Evolutionary conservation across 2,888 invertebrate species (phyloP), one percentile per base, ranked within the genome.

Genomic region (Aphidoletes aphidimyza): DNA sequence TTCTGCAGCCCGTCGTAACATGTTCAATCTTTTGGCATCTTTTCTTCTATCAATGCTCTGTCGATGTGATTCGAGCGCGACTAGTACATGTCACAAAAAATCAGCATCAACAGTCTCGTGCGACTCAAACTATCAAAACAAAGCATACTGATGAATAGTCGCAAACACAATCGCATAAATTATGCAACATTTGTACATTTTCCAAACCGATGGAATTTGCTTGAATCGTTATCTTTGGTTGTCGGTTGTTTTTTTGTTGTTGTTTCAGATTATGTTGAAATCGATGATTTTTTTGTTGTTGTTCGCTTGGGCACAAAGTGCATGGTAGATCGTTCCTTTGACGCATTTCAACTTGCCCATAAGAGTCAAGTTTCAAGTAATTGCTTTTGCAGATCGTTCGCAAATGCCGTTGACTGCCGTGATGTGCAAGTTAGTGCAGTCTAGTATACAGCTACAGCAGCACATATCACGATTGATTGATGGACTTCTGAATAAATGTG

Each of bases 311-410:
- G 19, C 17, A 42, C 8, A n/a, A n/a, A n/a, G n/a, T n/a, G n/a
- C n/a, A n/a, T n/a, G n/a, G n/a, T n/a, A 42, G 47, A 47, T 54
- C 26, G 26, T 54, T 54, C 22, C 54, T 26, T 54, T 54, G 54
- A 54, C 54, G 54, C 26, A 54, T 54, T 54, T 54, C 54, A 54
- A 54, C 26, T 54, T 54, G 54, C 22, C 26, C 54, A 54, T 54
- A 54, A 54, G n/a, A 54, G 54, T 54, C 54, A 54, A 6, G 26
- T 54, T 54, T 54, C 26, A 26, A 26, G 22, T 54, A 54, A 54
- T 54, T 54, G 54, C 54, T 54, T 54, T 54, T 54, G n/a, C 54
- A 54, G 22, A 22, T 26, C 26, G 54, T 3, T 26, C 54, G 26
- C 22, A 54, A 54, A 54, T 54, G 54, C 26, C 54, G 2, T n/a